A percentile compares a stretch with the other conserved stretches of the same genome.
Conservation (phyloP, 2,888 invertebrate genomes). For the Sarcophaga subvicina region DNA sequence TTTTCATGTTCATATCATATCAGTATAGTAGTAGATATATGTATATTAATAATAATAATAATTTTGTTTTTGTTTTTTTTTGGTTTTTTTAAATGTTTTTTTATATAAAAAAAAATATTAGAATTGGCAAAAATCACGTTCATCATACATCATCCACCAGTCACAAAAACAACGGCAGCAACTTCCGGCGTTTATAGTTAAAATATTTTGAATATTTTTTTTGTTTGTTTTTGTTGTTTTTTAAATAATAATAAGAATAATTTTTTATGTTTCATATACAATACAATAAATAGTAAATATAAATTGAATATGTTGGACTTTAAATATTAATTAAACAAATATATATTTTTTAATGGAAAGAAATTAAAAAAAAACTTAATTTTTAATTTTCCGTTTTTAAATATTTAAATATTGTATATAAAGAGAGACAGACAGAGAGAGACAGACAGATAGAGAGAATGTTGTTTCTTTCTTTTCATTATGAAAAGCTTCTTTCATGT, state of each 20-base stretch:
- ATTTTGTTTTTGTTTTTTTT: neutral
- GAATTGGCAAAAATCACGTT: constrained; percentile 65
- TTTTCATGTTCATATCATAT: constrained; percentile 39
- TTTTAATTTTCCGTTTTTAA: too few species aligned
- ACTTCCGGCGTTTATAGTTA: constrained; percentile 63
- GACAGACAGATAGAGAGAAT: neutral
- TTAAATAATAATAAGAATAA: constrained; percentile 32
- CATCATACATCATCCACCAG: constrained; percentile 64
- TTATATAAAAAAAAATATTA: constrained; percentile 48
- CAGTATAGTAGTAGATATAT: neutral
- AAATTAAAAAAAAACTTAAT: too few species aligned
- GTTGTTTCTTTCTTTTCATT: neutral
- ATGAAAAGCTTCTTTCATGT: neutral
- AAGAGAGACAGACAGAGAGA: neutral
- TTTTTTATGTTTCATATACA: constrained; percentile 25
- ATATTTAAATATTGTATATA: too few species aligned
- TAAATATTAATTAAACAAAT: constrained; percentile 55
- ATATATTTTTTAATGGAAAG: too few species aligned
- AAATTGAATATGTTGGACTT: constrained; percentile 2
- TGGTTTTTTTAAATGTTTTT: neutral
- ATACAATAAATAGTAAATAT: constrained; percentile 9
- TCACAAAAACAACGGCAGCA: constrained; percentile 69
- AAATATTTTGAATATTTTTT: constrained; percentile 39
- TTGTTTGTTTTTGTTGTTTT: constrained; percentile 6
- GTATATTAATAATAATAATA: neutral